Conservation (phyloP, 1,140 invertebrate species). For the Drosophila yakuba region DNA sequence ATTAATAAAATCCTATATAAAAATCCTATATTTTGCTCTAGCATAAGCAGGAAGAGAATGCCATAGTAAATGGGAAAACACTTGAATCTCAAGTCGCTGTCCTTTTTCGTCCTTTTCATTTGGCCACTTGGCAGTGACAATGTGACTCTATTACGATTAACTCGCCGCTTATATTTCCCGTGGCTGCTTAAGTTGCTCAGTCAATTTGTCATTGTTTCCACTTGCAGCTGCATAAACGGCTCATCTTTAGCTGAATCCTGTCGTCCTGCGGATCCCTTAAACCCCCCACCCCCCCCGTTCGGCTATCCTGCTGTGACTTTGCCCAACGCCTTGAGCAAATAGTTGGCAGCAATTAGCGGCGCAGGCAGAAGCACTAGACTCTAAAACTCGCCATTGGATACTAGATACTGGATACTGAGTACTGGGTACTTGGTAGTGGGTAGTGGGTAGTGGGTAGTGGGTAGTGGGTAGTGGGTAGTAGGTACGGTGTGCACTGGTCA, state of each 20-base stretch:
- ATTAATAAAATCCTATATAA: background rate
- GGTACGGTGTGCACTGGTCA: slow-evolving; percentile 8
- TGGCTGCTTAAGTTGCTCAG: slow-evolving; percentile 23
- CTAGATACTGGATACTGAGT: too few species aligned
- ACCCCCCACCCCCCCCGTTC: background rate
- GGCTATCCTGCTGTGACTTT: slow-evolving; percentile 15
- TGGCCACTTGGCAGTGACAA: background rate
- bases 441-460: too few species aligned
- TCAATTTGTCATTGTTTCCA: slow-evolving; percentile 50
- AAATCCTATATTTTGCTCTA: too few species aligned
- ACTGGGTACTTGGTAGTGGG: too few species aligned
- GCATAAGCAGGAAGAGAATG: too few species aligned
- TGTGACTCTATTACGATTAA: slow-evolving; percentile 20
- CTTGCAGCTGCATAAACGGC: slow-evolving; percentile 24
- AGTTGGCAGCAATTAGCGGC: slow-evolving; percentile 67
- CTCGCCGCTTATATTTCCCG: slow-evolving; percentile 10
- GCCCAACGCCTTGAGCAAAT: slow-evolving; percentile 56
- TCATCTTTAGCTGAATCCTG: background rate
- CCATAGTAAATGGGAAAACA: background rate
- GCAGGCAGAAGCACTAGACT: background rate
- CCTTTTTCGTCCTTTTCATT: background rate
- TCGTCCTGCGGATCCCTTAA: background rate
- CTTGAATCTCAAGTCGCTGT: background rate
- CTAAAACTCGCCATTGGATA: too few species aligned
- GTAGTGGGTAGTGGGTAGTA: too few species aligned